Percentiles rank a stretch among this genome's conserved stretches.
These are phyloP conservation scores for Melitaea athalia DNA, from an alignment of 2,888 invertebrate species.

Conservation along the genomic window DNA sequence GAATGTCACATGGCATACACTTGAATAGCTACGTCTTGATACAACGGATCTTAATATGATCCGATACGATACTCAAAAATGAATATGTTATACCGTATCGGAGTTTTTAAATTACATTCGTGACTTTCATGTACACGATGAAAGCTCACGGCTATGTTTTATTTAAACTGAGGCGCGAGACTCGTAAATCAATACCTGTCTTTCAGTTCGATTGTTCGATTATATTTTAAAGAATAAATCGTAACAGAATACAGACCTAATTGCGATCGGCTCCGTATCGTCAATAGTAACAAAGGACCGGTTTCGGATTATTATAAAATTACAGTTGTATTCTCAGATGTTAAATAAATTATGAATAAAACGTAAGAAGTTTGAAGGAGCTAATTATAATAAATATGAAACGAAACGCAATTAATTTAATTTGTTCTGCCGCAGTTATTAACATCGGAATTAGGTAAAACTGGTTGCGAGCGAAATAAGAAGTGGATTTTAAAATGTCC, in stretches of 20 bases:
- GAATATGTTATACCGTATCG: slow-evolving; percentile 70
- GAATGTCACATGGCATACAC: slow-evolving; percentile 49
- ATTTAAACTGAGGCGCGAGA: slow-evolving; percentile 75
- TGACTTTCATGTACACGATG: slow-evolving; percentile 76
- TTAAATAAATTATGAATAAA: slow-evolving; percentile 39
- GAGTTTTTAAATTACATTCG: slow-evolving; percentile 79
- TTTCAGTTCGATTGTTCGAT: slow-evolving; percentile 72
- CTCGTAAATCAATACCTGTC: slow-evolving; percentile 72
- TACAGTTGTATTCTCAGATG: slow-evolving; percentile 26
- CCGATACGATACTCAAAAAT: slow-evolving; percentile 40
- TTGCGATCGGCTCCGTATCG: slow-evolving; percentile 55
- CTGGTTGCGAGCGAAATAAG: slow-evolving; percentile 60
- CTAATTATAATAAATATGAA: slow-evolving; percentile 59
- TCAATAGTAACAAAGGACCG: slow-evolving; percentile 43
- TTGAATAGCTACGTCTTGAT: slow-evolving; percentile 49
- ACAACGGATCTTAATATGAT: slow-evolving; percentile 37
- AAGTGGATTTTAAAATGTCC: slow-evolving; percentile 55
- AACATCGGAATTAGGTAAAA: slow-evolving; percentile 71
- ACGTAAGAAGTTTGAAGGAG: slow-evolving; percentile 49
- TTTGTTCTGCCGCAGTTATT: slow-evolving; percentile 65
- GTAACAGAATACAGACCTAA: slow-evolving; percentile 65
- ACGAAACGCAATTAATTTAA: slow-evolving; percentile 63
- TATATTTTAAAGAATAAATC: slow-evolving; percentile 65
- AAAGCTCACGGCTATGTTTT: slow-evolving; percentile 79
- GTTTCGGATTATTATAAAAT: slow-evolving; percentile 31